Evolutionary conservation across 2,113 vertebrate species (phyloP), one percentile per base, ranked within the genome.

Genomic region (Pluvialis apricaria): DNA sequence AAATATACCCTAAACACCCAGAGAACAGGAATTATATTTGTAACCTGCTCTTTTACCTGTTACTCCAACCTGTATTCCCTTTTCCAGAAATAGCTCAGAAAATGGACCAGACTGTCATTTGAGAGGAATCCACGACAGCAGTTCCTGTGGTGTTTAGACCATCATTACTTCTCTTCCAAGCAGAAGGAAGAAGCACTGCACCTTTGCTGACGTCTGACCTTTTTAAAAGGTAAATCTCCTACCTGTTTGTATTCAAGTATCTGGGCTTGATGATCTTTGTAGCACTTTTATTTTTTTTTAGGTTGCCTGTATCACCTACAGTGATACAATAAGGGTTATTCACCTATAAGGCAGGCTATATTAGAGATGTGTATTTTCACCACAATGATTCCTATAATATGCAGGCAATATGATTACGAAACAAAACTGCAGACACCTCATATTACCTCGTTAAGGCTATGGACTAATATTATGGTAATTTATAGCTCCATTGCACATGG

Each of bases 391-490:
- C 83, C 77, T 94, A 64, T 73, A 76, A 92, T 90, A 93, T 83
- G 81, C 31, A 90, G 91, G 26, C 36, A 97, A 90, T 78, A 94
- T 49, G 62, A 96, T 83, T 94, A 94, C 14, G 51, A 90, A 97
- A 90, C 86, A 96, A 92, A 90, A 86, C 44, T 92, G 81, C 58
- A 81, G 95, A 96, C 45, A 90, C 36, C 42, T 96, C 31, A 44
- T 88, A 96, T 83, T 96, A 86, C 47, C 87, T 96, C 19, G 15
- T 12, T 96, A 96, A 97, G 49, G 73, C 95, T 97, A 97, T 86
- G 49, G 73, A 96, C 84, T 97, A 96, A 87, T 87, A 79, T 95
- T 96, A 95, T 44, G 72, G 80, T 66, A 97, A 98, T 98, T 94
- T 97, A 96, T 77, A 93, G 78, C 70, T 95, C 77, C 92, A 93